Evolutionary conservation across 2,797 vertebrate species (phyloP).

Genomic region (Cephalopachus bancanus): DNA sequence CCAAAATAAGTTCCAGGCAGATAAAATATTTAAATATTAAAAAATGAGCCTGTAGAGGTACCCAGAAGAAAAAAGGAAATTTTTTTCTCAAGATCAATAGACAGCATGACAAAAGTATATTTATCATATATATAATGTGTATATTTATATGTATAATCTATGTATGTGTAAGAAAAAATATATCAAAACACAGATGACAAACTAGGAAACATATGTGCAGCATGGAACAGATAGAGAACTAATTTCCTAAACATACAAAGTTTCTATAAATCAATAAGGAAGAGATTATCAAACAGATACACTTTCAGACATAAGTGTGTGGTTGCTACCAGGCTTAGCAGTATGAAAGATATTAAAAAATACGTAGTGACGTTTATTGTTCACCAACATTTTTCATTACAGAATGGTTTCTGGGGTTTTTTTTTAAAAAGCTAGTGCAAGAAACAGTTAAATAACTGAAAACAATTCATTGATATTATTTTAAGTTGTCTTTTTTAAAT

Average conservation of each 20-base stretch:
- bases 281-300: not conserved
- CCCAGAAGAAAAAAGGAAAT: not conserved
- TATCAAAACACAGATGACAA: not conserved
- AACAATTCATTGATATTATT: slow-evolving; percentile 10
- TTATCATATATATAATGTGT: not conserved
- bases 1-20: not conserved
- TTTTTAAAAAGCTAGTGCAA: not conserved
- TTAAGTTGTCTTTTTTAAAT: slow-evolving; percentile 49
- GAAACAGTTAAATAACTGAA: slow-evolving; percentile 5
- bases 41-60: not conserved
- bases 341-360: not conserved
- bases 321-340: not conserved
- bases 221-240: not conserved
- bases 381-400: not conserved
- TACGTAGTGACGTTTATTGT: not conserved
- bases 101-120: not conserved
- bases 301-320: not conserved
- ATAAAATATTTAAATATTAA: slow-evolving; percentile 22
- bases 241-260: not conserved
- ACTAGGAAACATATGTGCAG: not conserved
- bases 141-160: not conserved
- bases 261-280: not conserved
- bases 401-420: not conserved
- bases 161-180: not conserved
- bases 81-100: not conserved